Conservation (phyloP, 37 sponge, comb jelly and placozoan genomes). For the Ianthella basta region DNA sequence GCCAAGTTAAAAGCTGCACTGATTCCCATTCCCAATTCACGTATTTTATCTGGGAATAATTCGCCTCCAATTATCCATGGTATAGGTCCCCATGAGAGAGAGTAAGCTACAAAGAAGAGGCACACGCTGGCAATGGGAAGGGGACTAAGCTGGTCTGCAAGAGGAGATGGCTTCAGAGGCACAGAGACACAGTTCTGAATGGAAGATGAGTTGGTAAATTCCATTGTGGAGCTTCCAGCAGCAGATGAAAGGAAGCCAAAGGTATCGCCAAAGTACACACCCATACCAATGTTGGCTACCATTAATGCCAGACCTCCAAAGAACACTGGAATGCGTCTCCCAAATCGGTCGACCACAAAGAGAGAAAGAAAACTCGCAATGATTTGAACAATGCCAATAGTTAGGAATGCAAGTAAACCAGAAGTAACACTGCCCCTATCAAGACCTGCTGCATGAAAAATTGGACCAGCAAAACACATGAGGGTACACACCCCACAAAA, state of each 20-base stretch:
- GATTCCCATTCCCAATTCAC: slow-evolving; percentile 30
- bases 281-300: neutral
- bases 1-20: slow-evolving; percentile 30
- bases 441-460: slow-evolving; percentile 17
- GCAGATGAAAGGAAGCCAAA: neutral
- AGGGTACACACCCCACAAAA: slow-evolving; percentile 38
- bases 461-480: slow-evolving; percentile 31
- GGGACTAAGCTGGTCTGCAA: neutral
- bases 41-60: slow-evolving; percentile 34
- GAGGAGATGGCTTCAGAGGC: neutral
- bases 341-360: slow-evolving; percentile 47
- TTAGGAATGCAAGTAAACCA: neutral
- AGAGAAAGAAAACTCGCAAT: neutral
- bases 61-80: slow-evolving; percentile 59
- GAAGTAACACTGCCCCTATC: neutral
- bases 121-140: slow-evolving; percentile 37
- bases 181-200: neutral
- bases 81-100: slow-evolving; percentile 66
- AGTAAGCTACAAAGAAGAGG: slow-evolving; percentile 36
- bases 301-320: slow-evolving; percentile 8
- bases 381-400: slow-evolving; percentile 26
- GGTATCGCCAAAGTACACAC: slow-evolving; percentile 16
- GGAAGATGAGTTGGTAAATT: slow-evolving; percentile 52
- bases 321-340: slow-evolving; percentile 36
- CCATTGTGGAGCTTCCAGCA: slow-evolving; percentile 69